Percentiles rank a stretch among this genome's conserved stretches.
Conservation (phyloP, 2,888 invertebrate genomes). For the Chrysopilus asiliformis region DNA sequence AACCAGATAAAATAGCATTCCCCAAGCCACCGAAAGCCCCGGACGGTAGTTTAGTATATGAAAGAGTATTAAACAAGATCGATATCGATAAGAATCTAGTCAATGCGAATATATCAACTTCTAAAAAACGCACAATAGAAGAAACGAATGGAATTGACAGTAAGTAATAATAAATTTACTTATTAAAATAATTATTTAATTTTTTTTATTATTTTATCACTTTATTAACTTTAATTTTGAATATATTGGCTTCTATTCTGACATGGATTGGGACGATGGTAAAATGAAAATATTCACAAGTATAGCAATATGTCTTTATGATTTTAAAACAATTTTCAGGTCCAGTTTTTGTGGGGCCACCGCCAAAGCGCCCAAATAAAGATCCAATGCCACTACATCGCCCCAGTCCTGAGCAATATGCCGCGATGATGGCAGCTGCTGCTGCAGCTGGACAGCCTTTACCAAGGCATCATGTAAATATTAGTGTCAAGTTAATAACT, state of each 20-base stretch:
- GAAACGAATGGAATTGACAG: conserved; percentile 81
- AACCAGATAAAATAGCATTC: conserved; percentile 69
- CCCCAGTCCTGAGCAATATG: conserved; percentile 56
- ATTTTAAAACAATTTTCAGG: conserved; percentile 11
- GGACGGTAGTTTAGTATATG: conserved; percentile 79
- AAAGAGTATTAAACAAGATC: conserved; percentile 68
- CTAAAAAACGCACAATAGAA: conserved; percentile 78
- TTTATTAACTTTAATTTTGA: not conserved
- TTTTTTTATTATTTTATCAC: too few relatives aligned
- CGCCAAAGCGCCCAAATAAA: conserved; percentile 69
- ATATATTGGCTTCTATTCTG: conserved; percentile 42
- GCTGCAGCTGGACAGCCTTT: conserved; percentile 53
- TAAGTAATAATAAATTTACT: conserved; percentile 41
- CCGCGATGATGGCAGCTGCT: conserved; percentile 53
- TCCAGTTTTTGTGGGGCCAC: conserved; percentile 40
- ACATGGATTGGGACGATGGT: conserved; percentile 52
- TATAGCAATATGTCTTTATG: not conserved
- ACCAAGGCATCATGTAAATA: conserved; percentile 53
- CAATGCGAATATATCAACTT: conserved; percentile 21
- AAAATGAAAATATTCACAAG: conserved; percentile 17
- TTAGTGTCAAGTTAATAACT: not conserved
- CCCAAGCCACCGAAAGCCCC: conserved; percentile 82
- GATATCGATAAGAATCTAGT: conserved; percentile 37
- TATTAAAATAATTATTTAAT: too few relatives aligned
- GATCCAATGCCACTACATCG: conserved; percentile 59